Evolutionary conservation across 1,140 invertebrate genomes (phyloP).

Genomic region (Vanessa tameamea): DNA sequence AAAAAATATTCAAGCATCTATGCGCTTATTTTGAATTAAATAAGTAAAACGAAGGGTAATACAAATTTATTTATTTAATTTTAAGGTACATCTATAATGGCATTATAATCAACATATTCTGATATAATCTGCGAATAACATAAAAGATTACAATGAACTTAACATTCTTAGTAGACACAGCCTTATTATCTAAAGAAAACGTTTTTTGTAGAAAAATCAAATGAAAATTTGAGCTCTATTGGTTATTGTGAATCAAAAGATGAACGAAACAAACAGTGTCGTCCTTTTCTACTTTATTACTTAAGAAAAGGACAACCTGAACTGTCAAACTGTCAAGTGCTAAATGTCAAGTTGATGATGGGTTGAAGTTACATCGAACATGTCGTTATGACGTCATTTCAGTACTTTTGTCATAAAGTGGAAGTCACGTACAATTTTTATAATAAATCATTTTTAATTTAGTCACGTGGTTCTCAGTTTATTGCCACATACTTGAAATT

Average conservation of each 20-base stretch:
- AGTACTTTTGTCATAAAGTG: neutral
- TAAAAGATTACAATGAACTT: constrained; percentile 19
- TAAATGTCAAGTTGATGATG: neutral
- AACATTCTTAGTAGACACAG: constrained; percentile 22
- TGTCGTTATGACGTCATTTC: neutral
- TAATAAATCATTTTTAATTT: neutral
- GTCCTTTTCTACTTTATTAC: constrained; percentile 6
- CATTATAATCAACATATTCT: constrained; percentile 33
- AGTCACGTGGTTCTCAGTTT: neutral
- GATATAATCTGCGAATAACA: constrained; percentile 30
- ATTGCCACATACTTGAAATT: neutral
- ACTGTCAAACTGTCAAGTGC: constrained; percentile 10
- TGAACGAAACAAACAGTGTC: neutral
- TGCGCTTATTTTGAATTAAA: neutral
- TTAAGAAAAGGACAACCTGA: constrained; percentile 12
- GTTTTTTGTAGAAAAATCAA: neutral
- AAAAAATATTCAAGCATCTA: neutral
- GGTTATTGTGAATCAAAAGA: neutral
- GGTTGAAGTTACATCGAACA: neutral
- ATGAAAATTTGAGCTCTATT: constrained; percentile 6
- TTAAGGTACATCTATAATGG: constrained; percentile 38
- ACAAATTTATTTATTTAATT: constrained; percentile 34
- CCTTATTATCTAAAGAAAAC: constrained; percentile 13
- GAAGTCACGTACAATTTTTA: too few relatives aligned
- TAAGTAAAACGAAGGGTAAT: constrained; percentile 23